phyloP scores from a whole-genome alignment of 2,888 invertebrate species.

The Cantharis nigra region DNA sequence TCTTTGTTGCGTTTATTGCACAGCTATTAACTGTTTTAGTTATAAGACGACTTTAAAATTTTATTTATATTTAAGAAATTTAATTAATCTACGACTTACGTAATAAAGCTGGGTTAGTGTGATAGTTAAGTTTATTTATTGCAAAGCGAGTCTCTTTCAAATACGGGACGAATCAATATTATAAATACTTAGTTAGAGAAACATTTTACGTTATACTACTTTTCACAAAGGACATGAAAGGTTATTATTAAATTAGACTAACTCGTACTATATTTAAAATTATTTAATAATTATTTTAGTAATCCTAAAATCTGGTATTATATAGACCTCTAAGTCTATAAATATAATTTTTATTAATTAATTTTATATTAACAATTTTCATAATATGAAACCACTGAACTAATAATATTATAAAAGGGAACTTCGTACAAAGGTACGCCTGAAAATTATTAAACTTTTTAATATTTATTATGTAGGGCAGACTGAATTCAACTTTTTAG shows the following conservation, averaged over 20 bases:
- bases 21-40: constrained; percentile 8
- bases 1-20: constrained; percentile 20
- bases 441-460: neutral
- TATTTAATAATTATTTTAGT: neutral
- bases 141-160: neutral
- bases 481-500: neutral
- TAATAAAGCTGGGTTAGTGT: neutral
- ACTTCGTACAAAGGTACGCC: neutral
- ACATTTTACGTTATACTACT: no score
- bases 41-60: constrained; percentile 15
- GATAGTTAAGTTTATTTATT: neutral
- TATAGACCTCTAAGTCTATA: neutral
- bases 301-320: neutral
- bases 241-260: neutral
- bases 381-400: neutral
- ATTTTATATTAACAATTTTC: neutral
- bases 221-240: no score
- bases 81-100: neutral
- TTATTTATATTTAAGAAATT: constrained; percentile 9
- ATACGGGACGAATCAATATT: neutral
- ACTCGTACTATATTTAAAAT: neutral
- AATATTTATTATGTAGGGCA: neutral
- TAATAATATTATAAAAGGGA: neutral
- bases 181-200: no score
- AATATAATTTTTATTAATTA: neutral